phyloP scores from a whole-genome alignment of 2,797 vertebrate species.

The Triplophysa yarkandensis region DNA sequence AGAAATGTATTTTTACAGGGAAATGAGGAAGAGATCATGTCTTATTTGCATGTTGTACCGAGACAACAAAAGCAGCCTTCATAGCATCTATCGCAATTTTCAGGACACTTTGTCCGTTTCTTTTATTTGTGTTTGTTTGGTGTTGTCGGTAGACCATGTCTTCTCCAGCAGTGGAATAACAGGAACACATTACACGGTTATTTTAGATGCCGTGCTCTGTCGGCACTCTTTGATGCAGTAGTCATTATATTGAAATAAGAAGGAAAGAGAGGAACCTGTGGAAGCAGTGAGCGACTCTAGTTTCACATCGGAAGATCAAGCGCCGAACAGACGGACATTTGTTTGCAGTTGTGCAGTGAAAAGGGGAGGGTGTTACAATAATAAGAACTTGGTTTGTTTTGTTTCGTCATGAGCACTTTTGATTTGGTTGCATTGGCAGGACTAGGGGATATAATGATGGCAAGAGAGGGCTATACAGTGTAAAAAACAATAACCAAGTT shows the following conservation, averaged over 20 bases:
- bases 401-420: not conserved
- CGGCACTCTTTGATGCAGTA: slow-evolving; percentile 41
- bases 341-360: slow-evolving; percentile 36
- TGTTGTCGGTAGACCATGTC: slow-evolving; percentile 3
- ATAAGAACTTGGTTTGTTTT: not conserved
- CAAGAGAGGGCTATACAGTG: not conserved
- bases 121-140: slow-evolving; percentile 4
- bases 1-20: slow-evolving; percentile 11
- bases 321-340: slow-evolving; percentile 34
- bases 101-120: not conserved
- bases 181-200: slow-evolving; percentile 42
- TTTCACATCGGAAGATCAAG: slow-evolving; percentile 32
- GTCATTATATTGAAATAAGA: slow-evolving; percentile 39
- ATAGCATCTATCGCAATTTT: slow-evolving; percentile 32
- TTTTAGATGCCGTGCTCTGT: slow-evolving; percentile 16
- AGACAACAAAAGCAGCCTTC: slow-evolving; percentile 44
- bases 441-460: not conserved
- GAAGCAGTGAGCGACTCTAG: not conserved
- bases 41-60: slow-evolving; percentile 46
- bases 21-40: slow-evolving; percentile 44
- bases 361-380: slow-evolving; percentile 21
- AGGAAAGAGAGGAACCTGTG: slow-evolving; percentile 9
- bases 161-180: slow-evolving; percentile 33
- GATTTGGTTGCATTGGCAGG: not conserved
- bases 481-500: too few relatives aligned